These are phyloP conservation scores for Eurypyga helias DNA, from an alignment of 2,113 vertebrate genomes.

Conservation along the genomic window DNA sequence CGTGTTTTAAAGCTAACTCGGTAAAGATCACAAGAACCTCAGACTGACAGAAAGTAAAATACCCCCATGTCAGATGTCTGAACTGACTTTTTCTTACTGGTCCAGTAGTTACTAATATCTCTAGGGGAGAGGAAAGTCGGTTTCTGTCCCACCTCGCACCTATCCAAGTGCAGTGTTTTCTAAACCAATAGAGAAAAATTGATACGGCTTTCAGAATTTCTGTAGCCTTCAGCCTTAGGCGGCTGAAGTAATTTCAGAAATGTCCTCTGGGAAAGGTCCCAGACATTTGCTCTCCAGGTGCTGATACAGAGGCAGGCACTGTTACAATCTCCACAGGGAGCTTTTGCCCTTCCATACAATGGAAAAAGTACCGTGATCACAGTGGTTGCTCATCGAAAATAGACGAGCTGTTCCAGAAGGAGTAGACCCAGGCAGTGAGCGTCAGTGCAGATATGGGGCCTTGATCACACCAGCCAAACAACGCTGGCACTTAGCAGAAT, in stretches of 20 bases:
- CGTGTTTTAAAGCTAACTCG: slow-evolving; percentile 3
- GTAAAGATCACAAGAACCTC: slow-evolving; percentile 33
- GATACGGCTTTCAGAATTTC: slow-evolving; percentile 43
- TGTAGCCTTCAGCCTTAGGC: slow-evolving; percentile 55
- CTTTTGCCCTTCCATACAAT: slow-evolving; percentile 45
- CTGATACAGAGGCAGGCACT: slow-evolving; percentile 46
- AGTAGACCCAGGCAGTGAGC: slow-evolving; percentile 65
- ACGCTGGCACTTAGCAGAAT: slow-evolving; percentile 69
- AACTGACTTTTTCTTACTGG: slow-evolving; percentile 7
- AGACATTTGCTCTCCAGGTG: slow-evolving; percentile 39
- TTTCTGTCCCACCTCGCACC: slow-evolving; percentile 31
- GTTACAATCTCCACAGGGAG: slow-evolving; percentile 51
- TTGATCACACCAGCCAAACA: slow-evolving; percentile 56
- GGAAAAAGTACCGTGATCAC: slow-evolving; percentile 38
- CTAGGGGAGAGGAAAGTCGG: slow-evolving; percentile 31
- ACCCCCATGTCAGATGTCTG: slow-evolving; percentile 21
- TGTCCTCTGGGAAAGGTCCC: slow-evolving; percentile 57
- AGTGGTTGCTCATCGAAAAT: slow-evolving; percentile 62
- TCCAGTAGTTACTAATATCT: slow-evolving; percentile 11
- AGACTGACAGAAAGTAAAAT: slow-evolving; percentile 48
- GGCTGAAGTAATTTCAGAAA: slow-evolving; percentile 64
- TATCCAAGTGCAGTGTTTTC: slow-evolving; percentile 44
- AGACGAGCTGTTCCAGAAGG: slow-evolving; percentile 63
- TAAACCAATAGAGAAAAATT: slow-evolving; percentile 26
- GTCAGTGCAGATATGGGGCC: slow-evolving; percentile 57